phyloP scores from a whole-genome alignment of 2,113 vertebrate genomes.

The Dipodomys stephensi region DNA sequence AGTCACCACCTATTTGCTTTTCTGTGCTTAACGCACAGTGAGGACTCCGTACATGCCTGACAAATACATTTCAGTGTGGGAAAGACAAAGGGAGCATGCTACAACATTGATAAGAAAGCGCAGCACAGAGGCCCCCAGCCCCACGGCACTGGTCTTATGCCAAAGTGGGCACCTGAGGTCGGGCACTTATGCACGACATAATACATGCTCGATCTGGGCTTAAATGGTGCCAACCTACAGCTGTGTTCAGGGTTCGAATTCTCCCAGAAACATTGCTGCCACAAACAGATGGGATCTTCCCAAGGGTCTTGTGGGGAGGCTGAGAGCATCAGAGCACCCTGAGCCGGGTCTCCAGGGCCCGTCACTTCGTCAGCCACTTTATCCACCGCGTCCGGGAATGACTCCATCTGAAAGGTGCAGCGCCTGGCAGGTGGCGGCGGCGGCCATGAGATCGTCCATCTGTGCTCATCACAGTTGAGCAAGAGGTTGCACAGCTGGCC shows the following conservation, averaged over 20 bases:
- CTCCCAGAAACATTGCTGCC: not conserved
- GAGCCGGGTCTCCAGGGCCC: too few species aligned
- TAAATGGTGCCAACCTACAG: not conserved
- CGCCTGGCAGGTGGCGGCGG: not conserved
- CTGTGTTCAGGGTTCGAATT: not conserved
- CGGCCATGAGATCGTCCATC: not conserved
- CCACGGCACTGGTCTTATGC: not conserved
- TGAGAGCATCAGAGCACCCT: fast-evolving
- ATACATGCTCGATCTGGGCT: not conserved
- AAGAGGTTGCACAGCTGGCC: not conserved
- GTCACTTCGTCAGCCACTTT: not conserved
- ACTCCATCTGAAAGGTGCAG: not conserved
- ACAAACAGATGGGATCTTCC: not conserved
- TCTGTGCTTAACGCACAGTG: not conserved
- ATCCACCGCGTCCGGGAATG: not conserved
- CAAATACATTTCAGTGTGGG: not conserved
- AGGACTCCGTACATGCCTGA: not conserved
- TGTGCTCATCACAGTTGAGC: not conserved
- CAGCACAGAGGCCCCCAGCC: not conserved
- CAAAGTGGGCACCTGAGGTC: not conserved
- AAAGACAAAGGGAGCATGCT: not conserved
- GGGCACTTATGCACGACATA: fast-evolving
- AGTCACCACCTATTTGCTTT: not conserved
- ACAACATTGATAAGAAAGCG: not conserved
- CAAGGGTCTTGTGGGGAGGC: too few species aligned